Evolutionary conservation across 2,113 vertebrate genomes (phyloP).

Genomic region (Scophthalmus maximus): DNA sequence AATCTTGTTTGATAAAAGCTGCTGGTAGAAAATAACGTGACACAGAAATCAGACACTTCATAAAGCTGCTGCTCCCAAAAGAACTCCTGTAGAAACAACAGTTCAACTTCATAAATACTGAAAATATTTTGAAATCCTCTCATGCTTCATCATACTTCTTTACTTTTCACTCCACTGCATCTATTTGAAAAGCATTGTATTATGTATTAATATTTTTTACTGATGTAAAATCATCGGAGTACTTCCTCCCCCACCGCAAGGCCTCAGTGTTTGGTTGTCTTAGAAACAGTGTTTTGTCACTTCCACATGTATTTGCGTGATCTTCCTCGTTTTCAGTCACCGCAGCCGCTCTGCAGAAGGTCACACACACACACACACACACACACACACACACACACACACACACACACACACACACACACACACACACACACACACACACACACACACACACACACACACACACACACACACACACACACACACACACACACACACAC

Average conservation of each 20-base stretch:
- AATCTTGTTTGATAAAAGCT: too few species aligned
- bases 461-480: conserved; percentile 42
- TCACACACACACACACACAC: conserved; percentile 38
- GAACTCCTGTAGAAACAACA: too few species aligned
- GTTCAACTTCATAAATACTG: too few species aligned
- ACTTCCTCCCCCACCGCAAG: background rate
- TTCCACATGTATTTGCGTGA: conserved; percentile 43
- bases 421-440: conserved; percentile 42
- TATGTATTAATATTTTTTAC: too few species aligned
- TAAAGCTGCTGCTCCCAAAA: too few species aligned
- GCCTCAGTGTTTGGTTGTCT: conserved; percentile 30
- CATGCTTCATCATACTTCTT: too few species aligned
- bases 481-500: conserved; percentile 42
- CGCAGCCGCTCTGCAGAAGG: conserved; percentile 16
- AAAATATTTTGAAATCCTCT: too few species aligned
- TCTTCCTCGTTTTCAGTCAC: conserved; percentile 43
- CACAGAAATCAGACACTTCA: too few species aligned
- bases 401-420: conserved; percentile 42
- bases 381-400: conserved; percentile 49
- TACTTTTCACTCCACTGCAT: too few species aligned
- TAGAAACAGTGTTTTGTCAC: conserved; percentile 31
- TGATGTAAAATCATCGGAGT: background rate
- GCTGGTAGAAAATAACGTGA: too few species aligned
- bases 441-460: conserved; percentile 49
- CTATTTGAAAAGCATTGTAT: too few species aligned